Conservation (phyloP, 35 echinoderm and acorn worm genomes). For the Chiridota heheva region DNA sequence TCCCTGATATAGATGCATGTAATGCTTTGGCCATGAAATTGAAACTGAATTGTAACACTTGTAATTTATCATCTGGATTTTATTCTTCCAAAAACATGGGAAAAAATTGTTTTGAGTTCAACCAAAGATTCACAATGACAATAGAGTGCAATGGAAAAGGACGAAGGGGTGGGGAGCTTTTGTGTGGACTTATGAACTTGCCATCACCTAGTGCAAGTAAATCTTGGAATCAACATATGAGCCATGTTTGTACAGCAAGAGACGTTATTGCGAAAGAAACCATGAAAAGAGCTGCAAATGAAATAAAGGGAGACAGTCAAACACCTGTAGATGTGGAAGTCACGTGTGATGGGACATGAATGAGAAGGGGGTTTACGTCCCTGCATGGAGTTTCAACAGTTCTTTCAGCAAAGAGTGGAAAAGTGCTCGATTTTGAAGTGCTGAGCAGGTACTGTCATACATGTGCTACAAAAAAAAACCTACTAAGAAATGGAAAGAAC, state of each 20-base stretch:
- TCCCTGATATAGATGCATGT: too few species aligned
- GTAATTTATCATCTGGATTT: background rate
- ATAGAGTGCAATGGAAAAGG: constrained; percentile 5
- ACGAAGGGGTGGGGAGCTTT: background rate
- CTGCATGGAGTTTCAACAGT: constrained; percentile 15
- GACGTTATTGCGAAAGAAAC: background rate
- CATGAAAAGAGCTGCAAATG: background rate
- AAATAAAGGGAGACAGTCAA: background rate
- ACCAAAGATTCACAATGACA: background rate
- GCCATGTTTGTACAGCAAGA: background rate
- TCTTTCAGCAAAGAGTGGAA: background rate
- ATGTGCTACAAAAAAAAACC: background rate
- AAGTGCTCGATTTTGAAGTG: constrained; percentile 4
- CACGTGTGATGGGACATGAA: constrained; percentile 4
- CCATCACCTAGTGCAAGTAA: background rate
- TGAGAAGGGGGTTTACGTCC: constrained; percentile 3
- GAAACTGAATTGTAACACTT: too few species aligned
- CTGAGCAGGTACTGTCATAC: too few species aligned
- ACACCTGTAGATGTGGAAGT: background rate
- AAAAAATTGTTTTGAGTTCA: background rate
- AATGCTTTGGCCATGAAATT: too few species aligned
- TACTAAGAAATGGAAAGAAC: background rate
- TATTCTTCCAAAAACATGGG: constrained; percentile 4
- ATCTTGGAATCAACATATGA: background rate
- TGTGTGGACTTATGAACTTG: constrained; percentile 7